Base-by-base conservation (phyloP, 1,140 invertebrate species). In the Uloborus diversus region DNA sequence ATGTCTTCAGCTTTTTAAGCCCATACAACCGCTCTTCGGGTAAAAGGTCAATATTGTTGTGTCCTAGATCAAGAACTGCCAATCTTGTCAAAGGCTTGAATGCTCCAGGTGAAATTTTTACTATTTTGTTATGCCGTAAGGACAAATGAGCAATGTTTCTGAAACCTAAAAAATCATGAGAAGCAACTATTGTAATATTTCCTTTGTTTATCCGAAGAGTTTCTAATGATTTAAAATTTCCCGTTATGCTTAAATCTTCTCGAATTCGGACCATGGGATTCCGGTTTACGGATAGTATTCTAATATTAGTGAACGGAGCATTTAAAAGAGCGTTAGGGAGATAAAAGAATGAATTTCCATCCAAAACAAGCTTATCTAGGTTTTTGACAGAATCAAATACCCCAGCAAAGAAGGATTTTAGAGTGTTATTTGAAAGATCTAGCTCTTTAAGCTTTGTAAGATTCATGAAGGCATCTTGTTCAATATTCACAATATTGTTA, bases 111-210 rank as follows among this genome's bases (percentile, higher is more conserved):
- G 94, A 96, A 64, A 96, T 90, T 79, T 93, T 89, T 4, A 90
- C 90, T 30, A 97, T 93, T 80, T 90, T 89, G 85, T 96, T 96
- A 80, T 91, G 88, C 1, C 89, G 88, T 42, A 97, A 85, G 81
- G 91, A 92, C 20, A 96, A 88, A 83, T 92, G 91, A 82, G 92
- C 89, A 11, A 97, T 87, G 0, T 91, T 90, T 3, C 93, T 92
- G 83, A 96, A 96, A n/a, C 93, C 90, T 84, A 94, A 92, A 84
- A 97, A 96, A 83, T 96, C 95, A 83, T 93, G 93, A 53, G 93
- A 94, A 0, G 94, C 94, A 4, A 97, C 89, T 62, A 96, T 92
- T 1, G 91, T 93, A 14, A 96, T 87, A 85, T 96, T 96, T 0
- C 94, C 96, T 25, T 90, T 89, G 56, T 91, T 92, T 69, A 96